Percentiles rank a stretch among this genome's conserved stretches.
phyloP scores from a whole-genome alignment of 2,113 vertebrate species.

The Percina caprodes region DNA sequence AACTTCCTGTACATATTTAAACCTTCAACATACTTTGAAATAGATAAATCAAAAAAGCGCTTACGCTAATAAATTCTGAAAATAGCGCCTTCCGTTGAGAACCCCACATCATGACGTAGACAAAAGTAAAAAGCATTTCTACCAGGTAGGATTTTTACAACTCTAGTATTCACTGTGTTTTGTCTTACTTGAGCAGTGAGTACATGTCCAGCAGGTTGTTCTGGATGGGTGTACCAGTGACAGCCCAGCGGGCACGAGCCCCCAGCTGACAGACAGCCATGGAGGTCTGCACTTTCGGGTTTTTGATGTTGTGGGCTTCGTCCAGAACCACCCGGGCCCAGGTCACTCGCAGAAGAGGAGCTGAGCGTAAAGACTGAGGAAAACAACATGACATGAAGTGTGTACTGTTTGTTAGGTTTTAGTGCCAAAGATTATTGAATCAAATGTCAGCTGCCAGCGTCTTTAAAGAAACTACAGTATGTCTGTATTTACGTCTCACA shows the following conservation, averaged over 20 bases:
- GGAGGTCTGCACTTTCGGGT: slow-evolving; percentile 93
- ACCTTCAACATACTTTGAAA: too few relatives aligned
- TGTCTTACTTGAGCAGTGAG: slow-evolving; percentile 92
- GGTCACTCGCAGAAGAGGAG: slow-evolving; percentile 86
- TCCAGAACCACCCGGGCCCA: slow-evolving; percentile 94
- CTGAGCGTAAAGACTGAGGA: slow-evolving; percentile 43
- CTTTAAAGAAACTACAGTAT: not conserved
- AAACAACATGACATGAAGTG: not conserved
- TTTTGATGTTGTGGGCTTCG: slow-evolving; percentile 96
- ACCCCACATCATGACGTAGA: not conserved
- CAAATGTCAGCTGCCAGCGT: not conserved
- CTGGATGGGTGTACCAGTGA: slow-evolving; percentile 96
- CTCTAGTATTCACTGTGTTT: not conserved
- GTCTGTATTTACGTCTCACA: not conserved
- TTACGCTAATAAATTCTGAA: too few relatives aligned
- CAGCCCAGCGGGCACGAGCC: slow-evolving; percentile 91
- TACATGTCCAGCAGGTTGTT: slow-evolving; percentile 98
- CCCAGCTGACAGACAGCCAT: slow-evolving; percentile 91
- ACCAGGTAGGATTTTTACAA: not conserved
- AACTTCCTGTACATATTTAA: too few relatives aligned
- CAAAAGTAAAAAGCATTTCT: not conserved
- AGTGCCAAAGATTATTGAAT: not conserved
- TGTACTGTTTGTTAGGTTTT: too few relatives aligned
- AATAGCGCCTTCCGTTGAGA: not conserved
- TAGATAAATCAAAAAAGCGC: too few relatives aligned